Evolutionary conservation across 2,113 vertebrate genomes (phyloP).

Genomic region (Sapajus apella): DNA sequence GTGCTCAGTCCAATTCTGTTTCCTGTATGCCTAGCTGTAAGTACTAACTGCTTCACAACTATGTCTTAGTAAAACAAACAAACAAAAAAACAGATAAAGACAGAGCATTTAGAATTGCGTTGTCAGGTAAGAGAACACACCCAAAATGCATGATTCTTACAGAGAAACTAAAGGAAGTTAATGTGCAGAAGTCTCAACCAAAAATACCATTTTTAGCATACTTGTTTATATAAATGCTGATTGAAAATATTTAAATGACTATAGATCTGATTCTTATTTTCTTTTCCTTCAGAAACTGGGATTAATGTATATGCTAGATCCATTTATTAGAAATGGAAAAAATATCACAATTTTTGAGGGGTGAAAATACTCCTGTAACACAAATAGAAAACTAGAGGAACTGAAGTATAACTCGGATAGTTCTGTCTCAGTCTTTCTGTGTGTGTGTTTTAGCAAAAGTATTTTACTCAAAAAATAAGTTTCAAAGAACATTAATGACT

Average conservation of each 20-base stretch:
- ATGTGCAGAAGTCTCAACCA: background rate
- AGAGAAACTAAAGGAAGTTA: constrained; percentile 2
- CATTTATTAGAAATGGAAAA: constrained; percentile 8
- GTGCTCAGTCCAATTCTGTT: background rate
- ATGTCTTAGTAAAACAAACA: background rate
- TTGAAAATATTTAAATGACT: background rate
- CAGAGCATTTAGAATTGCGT: background rate
- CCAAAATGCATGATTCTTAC: background rate
- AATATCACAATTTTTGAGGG: background rate
- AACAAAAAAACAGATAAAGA: background rate
- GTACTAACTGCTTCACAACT: background rate
- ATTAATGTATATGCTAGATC: background rate
- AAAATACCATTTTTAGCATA: background rate
- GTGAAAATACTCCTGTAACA: background rate
- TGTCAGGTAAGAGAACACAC: background rate
- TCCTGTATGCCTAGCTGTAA: background rate
- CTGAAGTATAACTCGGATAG: background rate
- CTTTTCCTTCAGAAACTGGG: background rate
- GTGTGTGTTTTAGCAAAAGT: background rate
- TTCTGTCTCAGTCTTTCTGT: background rate
- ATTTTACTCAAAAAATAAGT: constrained; percentile 46
- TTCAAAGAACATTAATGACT: constrained; percentile 34
- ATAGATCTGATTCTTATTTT: background rate
- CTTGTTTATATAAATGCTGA: background rate
- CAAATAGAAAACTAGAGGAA: constrained; percentile 13